Base-by-base conservation (phyloP, 2,888 invertebrate genomes). In the Dyspetes luteomarginatus region DNA sequence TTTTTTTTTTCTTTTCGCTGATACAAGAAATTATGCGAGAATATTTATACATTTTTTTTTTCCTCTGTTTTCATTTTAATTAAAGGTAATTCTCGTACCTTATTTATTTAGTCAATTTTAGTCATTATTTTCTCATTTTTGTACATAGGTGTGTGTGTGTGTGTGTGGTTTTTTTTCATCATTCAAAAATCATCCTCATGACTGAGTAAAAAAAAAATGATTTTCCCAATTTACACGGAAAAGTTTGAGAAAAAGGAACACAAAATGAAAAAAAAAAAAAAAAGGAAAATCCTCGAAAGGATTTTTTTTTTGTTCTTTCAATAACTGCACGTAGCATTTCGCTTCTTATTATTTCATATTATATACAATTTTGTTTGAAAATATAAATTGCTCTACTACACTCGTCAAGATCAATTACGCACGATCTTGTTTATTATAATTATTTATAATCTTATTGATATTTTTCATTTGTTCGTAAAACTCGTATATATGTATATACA, bases 361-460 rank as follows among this genome's bases (percentile, higher is more conserved):
- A 81, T 81, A 64, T 77, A 81, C 81, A 81, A 30, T 67, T 67
- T 58, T 58, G 55, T 69, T 81, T 76, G 72, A 81, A 81, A 77
- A 81, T 81, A 81, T 81, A 77, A 77, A 81, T 77, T 73, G 62
- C 43, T 69, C 48, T 58, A 48, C 65, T 56, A 58, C 60, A 43
- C 45, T 72, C 71, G 30, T 80, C 48, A 67, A 52, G 79, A 75
- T 75, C 65, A 45, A 74, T n/a, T n/a, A 75, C 43, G 56, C 56
- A 41, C 43, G 65, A 79, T 75, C 65, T 48, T n/a, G 56, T 50
- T 67, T 71, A 76, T 22, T n/a, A n/a, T n/a, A n/a, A 67, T 60
- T 76, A 76, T 76, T 80, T 80, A 72, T 80, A 75, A 62, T 80
- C 72, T 12, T 68, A 58, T 43, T 72, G 36, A 72, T 50, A 56